Evolutionary conservation across 2,113 vertebrate species (phyloP).

Genomic region (Larimichthys polyactis): DNA sequence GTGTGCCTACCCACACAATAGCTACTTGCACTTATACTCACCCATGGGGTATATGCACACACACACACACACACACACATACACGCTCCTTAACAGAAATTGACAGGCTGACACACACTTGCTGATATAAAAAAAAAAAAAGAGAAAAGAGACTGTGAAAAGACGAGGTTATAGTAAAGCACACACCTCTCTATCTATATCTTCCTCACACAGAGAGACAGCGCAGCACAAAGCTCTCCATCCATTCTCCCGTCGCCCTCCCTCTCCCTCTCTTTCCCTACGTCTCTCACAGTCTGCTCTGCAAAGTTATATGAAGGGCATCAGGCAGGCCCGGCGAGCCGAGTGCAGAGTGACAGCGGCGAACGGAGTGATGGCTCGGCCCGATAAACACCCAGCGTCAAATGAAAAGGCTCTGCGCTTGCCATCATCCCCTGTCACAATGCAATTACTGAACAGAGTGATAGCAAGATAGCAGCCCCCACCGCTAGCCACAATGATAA

Average conservation of each 20-base stretch:
- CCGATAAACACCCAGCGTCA: conserved; percentile 99
- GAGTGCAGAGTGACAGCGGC: conserved; percentile 99
- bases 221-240: conserved; percentile 63
- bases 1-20: conserved; percentile 80
- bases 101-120: conserved; percentile 73
- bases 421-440: conserved; percentile 99
- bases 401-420: conserved; percentile 99
- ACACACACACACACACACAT: not conserved
- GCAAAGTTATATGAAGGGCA: conserved; percentile 99
- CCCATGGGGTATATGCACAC: conserved; percentile 43
- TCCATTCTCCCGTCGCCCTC: conserved; percentile 60
- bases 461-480: conserved; percentile 99
- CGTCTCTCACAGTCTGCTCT: conserved; percentile 85
- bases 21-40: conserved; percentile 69
- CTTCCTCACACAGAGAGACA: conserved; percentile 55
- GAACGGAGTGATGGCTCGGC: conserved; percentile 99
- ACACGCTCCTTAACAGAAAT: conserved; percentile 59
- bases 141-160: conserved; percentile 66
- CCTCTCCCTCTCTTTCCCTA: conserved; percentile 52
- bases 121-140: conserved; percentile 64
- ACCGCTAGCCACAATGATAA: conserved; percentile 99
- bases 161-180: conserved; percentile 71
- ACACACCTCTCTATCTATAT: conserved; percentile 76
- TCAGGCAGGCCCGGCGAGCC: conserved; percentile 98
- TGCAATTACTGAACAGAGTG: conserved; percentile 99